These are phyloP conservation scores for Danio rerio DNA, from an alignment of 2,113 vertebrate genomes.

Conservation along the genomic window GRCz12tu NC_133200.1:34111001-34111500, in stretches of 20 bases:
- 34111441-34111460: conserved; percentile 77
- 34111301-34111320: neutral
- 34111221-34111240: neutral
- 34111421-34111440: conserved; percentile 89
- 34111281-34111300: neutral
- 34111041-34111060: conserved; percentile 33
- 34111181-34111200: neutral
- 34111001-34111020: conserved; percentile 53
- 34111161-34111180: neutral
- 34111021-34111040: conserved; percentile 11
- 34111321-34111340: neutral
- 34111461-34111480: conserved; percentile 84
- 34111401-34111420: conserved; percentile 81
- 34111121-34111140: neutral
- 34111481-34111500: conserved; percentile 80
- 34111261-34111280: neutral
- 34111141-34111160: neutral
- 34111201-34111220: neutral
- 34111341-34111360: neutral
- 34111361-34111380: neutral
- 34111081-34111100: conserved; percentile 9
- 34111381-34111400: neutral
- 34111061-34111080: conserved; percentile 34
- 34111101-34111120: conserved; percentile 24
- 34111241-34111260: neutral